Evolutionary conservation across 1,140 invertebrate genomes (phyloP), one percentile per base, ranked within the genome.

Genomic region (Hypothenemus hampei): DNA sequence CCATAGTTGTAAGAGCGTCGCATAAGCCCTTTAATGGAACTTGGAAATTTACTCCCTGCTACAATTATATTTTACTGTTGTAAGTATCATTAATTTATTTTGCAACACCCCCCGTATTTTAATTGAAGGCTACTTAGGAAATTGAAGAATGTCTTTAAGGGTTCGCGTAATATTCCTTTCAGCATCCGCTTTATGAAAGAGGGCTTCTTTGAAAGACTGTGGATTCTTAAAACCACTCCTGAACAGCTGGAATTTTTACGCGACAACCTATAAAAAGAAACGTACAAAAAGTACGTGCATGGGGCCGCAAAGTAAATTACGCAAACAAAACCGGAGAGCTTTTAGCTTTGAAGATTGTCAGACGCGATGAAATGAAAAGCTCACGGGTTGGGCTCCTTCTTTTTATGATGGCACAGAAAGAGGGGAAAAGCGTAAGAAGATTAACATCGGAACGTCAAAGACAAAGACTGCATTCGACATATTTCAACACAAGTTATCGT

Each of bases 341-440:
- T 54, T 54, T 54, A 39, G 40, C 51, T 54, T 54, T 54, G 51
- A 54, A 36, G 39, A 54, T 54, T 44, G 36, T 54, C 51, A 54
- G 51, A 54, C 37, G 51, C 51, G 51, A 54, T 45, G 41, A 40
- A 44, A 54, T 54, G 41, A 54, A 54, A 54, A 43, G 41, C 37
- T 31, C 21, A 29, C 16, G 41, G 26, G 23, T 35, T 18, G 41
- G 51, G 21, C 29, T 8, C 21, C 8, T 35, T 45, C 46, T 54
- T 54, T 36, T 54, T 54, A 37, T 5, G 29, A n/a, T n/a, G n/a
- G n/a, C n/a, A 20, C 5, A 54, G 45, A 54, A 54, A 52, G 40
- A 52, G 37, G 20, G 21, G 21, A 44, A 45, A 33, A 36, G 39
- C 51, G 24, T n/a, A 43, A 26, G 2, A 10, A 46, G 51, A 54